Evolutionary conservation across 2,113 vertebrate species (phyloP), one percentile per base, ranked within the genome.

Genomic region (Bujurquina vittata): DNA sequence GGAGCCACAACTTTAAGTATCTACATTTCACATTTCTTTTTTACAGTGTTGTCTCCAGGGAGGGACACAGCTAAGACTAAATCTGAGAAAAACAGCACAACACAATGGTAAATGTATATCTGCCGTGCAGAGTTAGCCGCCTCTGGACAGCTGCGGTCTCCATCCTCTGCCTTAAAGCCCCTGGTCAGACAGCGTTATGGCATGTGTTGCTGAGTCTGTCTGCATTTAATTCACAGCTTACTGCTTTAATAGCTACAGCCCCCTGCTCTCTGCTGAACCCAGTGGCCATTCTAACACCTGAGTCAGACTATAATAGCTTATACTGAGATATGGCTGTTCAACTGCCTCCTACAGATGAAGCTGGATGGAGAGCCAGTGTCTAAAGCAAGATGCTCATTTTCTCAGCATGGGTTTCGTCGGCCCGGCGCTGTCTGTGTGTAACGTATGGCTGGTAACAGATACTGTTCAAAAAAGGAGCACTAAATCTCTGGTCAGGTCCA

Each of bases 221-320:
- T 87, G 85, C 87, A 89, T 91, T 91, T 92, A 89, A 93, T 92
- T 92, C 90, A 91, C 88, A 92, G 87, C 87, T 92, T 92, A 89
- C 84, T 81, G 81, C 87, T 91, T 90, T 94, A 91, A 93, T 87
- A 83, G 88, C 87, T 80, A 55, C 86, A 85, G 67, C 87, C 58
- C 52, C 84, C 84, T 67, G 56, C 69, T 73, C 26, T 40, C 62
- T 37, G 54, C 79, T 26, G 80, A 67, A 85, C 81, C 92, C 89
- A 14, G 83, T 81, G 91, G 91, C 86, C 82, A 77, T 85, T 77
- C 84, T 62, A 75, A 75, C 86, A 86, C 84, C 87, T 61, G 85
- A 93, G 75, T 88, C 87, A 31, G 61, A 83, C 62, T 80, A 80
- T 90, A 92, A 91, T 84, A 89, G 87, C 89, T 84, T 77, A 61